Evolutionary conservation across 2,113 vertebrate species (phyloP).

Genomic region (Ophthalmolycus amberensis): DNA sequence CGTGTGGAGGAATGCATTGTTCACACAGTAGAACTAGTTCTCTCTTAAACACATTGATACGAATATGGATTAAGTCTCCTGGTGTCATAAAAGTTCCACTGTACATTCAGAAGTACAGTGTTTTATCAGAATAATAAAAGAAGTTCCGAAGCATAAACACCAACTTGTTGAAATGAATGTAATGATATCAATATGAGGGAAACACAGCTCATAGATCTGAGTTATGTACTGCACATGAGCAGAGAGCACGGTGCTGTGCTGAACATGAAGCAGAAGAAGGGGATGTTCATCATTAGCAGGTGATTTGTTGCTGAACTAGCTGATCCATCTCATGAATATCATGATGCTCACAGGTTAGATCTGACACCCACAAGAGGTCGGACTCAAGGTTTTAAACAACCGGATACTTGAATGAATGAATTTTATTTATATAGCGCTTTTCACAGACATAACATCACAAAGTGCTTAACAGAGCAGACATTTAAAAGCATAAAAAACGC

Average conservation of each 20-base stretch:
- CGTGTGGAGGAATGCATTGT: neutral
- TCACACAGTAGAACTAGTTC: neutral
- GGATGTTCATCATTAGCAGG: slow-evolving; percentile 36
- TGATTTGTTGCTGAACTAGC: slow-evolving; percentile 59
- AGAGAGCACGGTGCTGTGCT: neutral
- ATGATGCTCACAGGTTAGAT: neutral
- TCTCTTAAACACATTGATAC: neutral
- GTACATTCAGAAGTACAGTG: neutral
- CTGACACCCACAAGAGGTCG: neutral
- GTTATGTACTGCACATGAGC: slow-evolving; percentile 20
- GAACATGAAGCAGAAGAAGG: slow-evolving; percentile 5
- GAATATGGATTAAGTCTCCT: neutral
- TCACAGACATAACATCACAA: too few species aligned
- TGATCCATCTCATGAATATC: slow-evolving; percentile 55
- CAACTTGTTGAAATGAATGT: too few species aligned
- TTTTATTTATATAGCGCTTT: too few species aligned
- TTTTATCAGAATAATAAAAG: neutral
- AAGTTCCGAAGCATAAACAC: neutral
- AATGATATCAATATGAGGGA: neutral
- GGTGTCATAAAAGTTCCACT: neutral
- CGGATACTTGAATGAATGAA: neutral
- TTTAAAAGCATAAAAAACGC: too few species aligned
- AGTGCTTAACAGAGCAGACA: too few species aligned
- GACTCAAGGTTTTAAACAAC: neutral
- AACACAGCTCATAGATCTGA: neutral